Base-by-base conservation (phyloP, 2,888 invertebrate species). In the Lymantria dispar region DNA sequence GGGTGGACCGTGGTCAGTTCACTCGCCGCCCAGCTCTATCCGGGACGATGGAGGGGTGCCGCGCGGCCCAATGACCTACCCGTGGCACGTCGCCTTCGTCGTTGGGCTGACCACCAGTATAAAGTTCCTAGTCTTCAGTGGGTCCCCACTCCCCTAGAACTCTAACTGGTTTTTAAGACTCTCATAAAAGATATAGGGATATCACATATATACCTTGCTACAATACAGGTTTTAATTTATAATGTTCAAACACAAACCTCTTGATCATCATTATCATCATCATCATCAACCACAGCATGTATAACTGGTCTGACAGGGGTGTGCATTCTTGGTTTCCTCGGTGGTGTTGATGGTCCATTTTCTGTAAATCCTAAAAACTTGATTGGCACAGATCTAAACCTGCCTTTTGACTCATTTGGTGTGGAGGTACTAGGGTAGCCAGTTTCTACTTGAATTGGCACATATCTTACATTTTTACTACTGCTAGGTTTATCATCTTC, bases 371-470 rank as follows among this genome's bases (percentile, higher is more conserved):
- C 75, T n/a, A 84, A 63, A 3, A 83, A 56, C 56, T 81, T 79
- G 29, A 88, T 59, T 0, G 87, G 87, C 22, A 84, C 73, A 37
- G 72, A 63, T 39, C 79, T 66, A 7, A 74, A 62, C 51, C 78
- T 61, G 46, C 61, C 68, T 43, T 68, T 83, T 9, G 70, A 40
- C 11, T 82, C 80, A 47, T 78, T 80, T 3, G 90, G 90, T n/a
- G 91, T 91, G 3, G 91, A 91, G 10, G 91, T 90, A 57, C 87
- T 89, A 0, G 91, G 85, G 53, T 82, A 77, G 5, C 78, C 80
- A 39, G 66, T 40, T 44, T 89, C 91, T 48, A 89, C 50, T 60
- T 83, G 81, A 52, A 92, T 87, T 38, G 91, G 91, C 45, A 91
- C 80, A 70, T 88, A 84, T 40, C 86, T 76, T 10, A 88, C 77